A percentile compares a stretch with the other conserved stretches of the same genome.
Conservation (phyloP, 2,113 vertebrate genomes). For the Anolis carolinensis region DNA sequence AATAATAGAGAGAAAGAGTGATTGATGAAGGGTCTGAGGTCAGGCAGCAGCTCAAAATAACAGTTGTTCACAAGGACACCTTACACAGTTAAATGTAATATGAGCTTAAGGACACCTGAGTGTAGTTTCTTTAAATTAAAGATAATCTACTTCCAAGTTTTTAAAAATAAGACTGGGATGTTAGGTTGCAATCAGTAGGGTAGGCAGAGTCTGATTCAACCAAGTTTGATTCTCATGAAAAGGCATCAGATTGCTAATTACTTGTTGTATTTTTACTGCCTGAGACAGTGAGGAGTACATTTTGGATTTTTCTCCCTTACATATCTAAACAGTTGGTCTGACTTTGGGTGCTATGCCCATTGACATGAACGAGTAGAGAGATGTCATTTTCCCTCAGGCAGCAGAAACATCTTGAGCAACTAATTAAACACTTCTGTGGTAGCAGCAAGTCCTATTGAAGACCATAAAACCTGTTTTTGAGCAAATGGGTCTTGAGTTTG, state of each 20-base stretch:
- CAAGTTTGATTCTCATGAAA: neutral
- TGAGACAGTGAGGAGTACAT: neutral
- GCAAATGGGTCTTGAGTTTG: neutral
- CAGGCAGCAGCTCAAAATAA: neutral
- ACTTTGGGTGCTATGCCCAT: neutral
- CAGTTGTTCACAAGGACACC: neutral
- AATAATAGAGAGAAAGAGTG: neutral
- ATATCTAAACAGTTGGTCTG: neutral
- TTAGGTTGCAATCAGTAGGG: no score
- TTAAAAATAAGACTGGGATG: slow-evolving; percentile 21
- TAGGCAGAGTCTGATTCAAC: no score
- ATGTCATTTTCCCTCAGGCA: neutral
- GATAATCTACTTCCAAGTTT: neutral
- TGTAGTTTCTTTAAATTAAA: neutral
- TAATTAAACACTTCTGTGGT: neutral
- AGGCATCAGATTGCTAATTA: neutral
- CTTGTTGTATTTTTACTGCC: neutral
- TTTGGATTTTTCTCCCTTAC: neutral
- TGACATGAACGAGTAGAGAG: neutral
- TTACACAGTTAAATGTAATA: neutral
- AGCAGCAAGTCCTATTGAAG: neutral
- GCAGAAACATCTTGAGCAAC: neutral
- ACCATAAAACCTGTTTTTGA: neutral
- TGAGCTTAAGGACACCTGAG: neutral
- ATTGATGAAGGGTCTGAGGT: neutral